phyloP scores from a whole-genome alignment of 1,140 invertebrate genomes.

The Nasonia giraulti region DNA sequence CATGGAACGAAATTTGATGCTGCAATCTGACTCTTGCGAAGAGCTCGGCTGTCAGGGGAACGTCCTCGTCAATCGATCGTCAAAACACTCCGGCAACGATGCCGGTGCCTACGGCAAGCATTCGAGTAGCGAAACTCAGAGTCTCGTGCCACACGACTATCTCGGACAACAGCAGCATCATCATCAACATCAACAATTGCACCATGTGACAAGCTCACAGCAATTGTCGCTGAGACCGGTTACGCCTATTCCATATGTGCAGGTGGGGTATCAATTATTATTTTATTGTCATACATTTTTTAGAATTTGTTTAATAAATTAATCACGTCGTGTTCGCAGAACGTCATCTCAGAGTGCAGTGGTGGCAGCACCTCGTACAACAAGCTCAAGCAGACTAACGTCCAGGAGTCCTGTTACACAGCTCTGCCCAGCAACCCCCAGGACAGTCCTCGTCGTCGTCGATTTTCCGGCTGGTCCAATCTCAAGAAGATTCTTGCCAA shows the following conservation, averaged over 20 bases:
- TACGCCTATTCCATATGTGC: slow-evolving; percentile 83
- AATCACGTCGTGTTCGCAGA: slow-evolving; percentile 59
- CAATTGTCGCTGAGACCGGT: slow-evolving; percentile 66
- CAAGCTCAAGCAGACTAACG: slow-evolving; percentile 75
- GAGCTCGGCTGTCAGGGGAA: slow-evolving; percentile 76
- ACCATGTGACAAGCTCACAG: slow-evolving; percentile 55
- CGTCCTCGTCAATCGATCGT: slow-evolving; percentile 82
- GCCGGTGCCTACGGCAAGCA: slow-evolving; percentile 53
- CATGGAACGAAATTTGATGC: slow-evolving; percentile 87
- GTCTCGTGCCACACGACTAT: slow-evolving; percentile 74
- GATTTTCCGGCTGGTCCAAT: slow-evolving; percentile 56
- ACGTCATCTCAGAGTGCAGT: slow-evolving; percentile 78
- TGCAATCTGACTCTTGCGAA: slow-evolving; percentile 76
- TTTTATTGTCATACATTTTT: background rate
- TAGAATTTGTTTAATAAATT: background rate
- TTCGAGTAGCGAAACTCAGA: slow-evolving; percentile 63
- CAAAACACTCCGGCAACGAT: slow-evolving; percentile 76
- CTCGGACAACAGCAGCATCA: slow-evolving; percentile 65
- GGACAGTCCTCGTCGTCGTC: slow-evolving; percentile 45
- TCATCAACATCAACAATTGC: slow-evolving; percentile 17
- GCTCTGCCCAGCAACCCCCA: slow-evolving; percentile 3
- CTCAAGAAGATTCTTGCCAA: slow-evolving; percentile 58
- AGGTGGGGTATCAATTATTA: slow-evolving; percentile 58
- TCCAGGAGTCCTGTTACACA: slow-evolving; percentile 58
- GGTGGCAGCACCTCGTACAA: slow-evolving; percentile 54